A percentile compares a stretch with the other conserved stretches of the same genome.
Evolutionary conservation across 2,797 vertebrate species (phyloP).

Genomic region (Ceryle rudis): DNA sequence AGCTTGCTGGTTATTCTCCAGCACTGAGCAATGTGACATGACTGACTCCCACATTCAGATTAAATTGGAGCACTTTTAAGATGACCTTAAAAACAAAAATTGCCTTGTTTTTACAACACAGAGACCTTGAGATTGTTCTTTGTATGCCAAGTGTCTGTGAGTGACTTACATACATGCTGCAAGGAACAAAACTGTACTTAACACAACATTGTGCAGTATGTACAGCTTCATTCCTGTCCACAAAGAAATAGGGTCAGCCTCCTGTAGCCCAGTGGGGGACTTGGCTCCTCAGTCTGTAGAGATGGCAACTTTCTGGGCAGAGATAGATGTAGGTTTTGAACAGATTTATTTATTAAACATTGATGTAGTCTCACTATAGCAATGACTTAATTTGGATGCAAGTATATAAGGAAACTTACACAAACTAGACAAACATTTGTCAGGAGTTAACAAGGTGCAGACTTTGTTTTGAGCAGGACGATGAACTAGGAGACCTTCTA

Average conservation of each 20-base stretch:
- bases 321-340: not conserved
- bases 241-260: not conserved
- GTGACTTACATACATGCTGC: not conserved
- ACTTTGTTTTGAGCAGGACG: not conserved
- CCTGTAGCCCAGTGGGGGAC: not conserved
- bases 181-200: not conserved
- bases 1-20: not conserved
- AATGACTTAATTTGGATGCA: not conserved
- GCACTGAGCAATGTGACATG: not conserved
- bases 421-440: not conserved
- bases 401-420: not conserved
- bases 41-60: not conserved
- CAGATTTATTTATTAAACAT: constrained; percentile 1
- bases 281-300: not conserved
- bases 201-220: not conserved
- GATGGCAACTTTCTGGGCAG: not conserved
- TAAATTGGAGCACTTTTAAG: not conserved
- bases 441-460: not conserved
- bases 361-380: not conserved
- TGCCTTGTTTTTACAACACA: not conserved
- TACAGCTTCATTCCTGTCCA: not conserved
- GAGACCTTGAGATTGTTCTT: not conserved
- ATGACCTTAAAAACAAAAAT: not conserved
- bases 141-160: not conserved
- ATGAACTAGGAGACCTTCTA: not conserved